These are phyloP conservation scores for Aphelenchoides besseyi DNA, from an alignment of 1,140 invertebrate genomes.

Conservation along the genomic window DNA sequence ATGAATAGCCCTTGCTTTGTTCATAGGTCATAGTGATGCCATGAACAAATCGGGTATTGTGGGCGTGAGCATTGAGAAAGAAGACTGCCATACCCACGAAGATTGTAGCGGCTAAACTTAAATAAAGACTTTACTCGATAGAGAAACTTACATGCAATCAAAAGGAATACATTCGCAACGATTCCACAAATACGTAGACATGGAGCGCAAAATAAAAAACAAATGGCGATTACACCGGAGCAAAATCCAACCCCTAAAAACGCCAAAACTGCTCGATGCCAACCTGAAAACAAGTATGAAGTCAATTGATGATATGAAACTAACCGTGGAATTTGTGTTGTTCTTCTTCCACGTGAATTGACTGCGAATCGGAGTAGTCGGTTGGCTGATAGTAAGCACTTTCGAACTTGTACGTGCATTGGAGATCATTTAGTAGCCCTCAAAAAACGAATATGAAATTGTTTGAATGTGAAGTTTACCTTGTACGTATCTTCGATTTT, in stretches of 20 bases:
- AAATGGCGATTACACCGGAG: slow-evolving; percentile 27
- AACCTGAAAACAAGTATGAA: slow-evolving; percentile 25
- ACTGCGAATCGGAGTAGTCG: slow-evolving; percentile 26
- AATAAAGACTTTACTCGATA: too few species aligned
- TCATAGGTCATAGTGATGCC: slow-evolving; percentile 44
- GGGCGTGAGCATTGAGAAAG: slow-evolving; percentile 38
- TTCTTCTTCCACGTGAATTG: slow-evolving; percentile 35
- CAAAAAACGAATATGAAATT: too few species aligned
- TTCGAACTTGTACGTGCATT: slow-evolving; percentile 43
- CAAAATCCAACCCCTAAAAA: slow-evolving; percentile 32
- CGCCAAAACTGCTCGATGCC: slow-evolving; percentile 38
- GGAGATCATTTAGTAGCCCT: slow-evolving; percentile 30
- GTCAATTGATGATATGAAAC: background rate
- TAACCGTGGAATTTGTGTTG: slow-evolving; percentile 47
- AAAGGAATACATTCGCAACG: slow-evolving; percentile 37
- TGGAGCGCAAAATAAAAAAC: slow-evolving; percentile 38
- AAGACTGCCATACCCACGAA: slow-evolving; percentile 31
- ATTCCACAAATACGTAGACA: slow-evolving; percentile 42
- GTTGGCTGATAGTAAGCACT: slow-evolving; percentile 29
- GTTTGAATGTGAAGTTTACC: too few species aligned
- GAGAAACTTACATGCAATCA: slow-evolving; percentile 29
- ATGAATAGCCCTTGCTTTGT: slow-evolving; percentile 45
- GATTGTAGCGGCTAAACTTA: too few species aligned
- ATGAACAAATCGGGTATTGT: slow-evolving; percentile 42
- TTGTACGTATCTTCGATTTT: slow-evolving; percentile 26